Percentiles rank a stretch among this genome's conserved stretches.
Conservation (phyloP, 2,797 vertebrate genomes). For the Hephaestus fuliginosus region DNA sequence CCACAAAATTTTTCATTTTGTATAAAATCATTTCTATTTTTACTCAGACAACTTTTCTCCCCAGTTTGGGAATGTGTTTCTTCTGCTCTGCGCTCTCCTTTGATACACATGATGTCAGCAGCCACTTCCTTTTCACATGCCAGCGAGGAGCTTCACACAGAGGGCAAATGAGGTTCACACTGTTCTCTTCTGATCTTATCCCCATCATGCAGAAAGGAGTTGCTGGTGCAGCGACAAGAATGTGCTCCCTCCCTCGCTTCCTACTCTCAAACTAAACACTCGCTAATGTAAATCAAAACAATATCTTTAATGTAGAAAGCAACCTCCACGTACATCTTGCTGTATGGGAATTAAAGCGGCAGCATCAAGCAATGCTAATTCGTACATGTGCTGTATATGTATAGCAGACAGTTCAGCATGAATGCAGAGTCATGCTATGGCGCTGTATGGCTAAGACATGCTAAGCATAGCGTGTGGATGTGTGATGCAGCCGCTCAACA, state of each 20-base stretch:
- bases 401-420: conserved; percentile 14
- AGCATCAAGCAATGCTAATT: background rate
- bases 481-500: conserved; percentile 57
- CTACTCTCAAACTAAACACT: background rate
- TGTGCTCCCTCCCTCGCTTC: conserved; percentile 1
- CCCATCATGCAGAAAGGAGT: background rate
- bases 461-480: conserved; percentile 38
- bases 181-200: background rate
- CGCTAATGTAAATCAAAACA: background rate
- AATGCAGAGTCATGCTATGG: conserved; percentile 64
- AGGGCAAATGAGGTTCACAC: background rate
- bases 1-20: background rate
- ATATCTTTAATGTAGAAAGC: background rate
- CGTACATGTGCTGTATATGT: background rate
- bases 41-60: background rate
- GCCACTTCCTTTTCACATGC: background rate
- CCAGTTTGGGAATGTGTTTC: background rate
- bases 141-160: background rate
- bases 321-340: background rate
- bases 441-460: conserved; percentile 37
- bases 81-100: background rate
- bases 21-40: background rate
- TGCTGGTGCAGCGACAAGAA: background rate
- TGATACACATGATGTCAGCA: background rate
- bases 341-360: background rate